These are phyloP conservation scores for Poeciliopsis turneri DNA, from an alignment of 2,797 vertebrate genomes.

Conservation along the genomic window DNA sequence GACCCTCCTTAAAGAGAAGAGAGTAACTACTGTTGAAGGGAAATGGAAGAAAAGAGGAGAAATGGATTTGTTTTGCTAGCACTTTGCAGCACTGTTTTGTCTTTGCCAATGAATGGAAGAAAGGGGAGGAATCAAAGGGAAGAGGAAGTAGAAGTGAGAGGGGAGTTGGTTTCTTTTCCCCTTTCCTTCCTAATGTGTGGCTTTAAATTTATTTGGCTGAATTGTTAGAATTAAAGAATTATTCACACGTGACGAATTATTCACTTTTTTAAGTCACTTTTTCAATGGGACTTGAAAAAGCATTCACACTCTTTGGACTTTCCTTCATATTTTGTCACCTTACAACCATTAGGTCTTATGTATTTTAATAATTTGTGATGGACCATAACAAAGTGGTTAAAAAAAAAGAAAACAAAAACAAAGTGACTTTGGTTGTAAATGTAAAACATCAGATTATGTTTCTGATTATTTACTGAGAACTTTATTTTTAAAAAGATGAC, in stretches of 20 bases:
- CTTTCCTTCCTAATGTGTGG: conserved; percentile 5
- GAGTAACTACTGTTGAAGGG: conserved; percentile 35
- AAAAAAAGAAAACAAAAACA: not conserved
- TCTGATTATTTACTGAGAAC: not conserved
- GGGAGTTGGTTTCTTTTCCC: conserved; percentile 35
- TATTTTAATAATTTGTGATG: not conserved
- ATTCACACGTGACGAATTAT: too few species aligned
- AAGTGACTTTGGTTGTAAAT: not conserved
- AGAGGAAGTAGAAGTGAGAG: conserved; percentile 37
- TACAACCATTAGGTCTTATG: not conserved
- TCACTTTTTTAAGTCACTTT: too few species aligned
- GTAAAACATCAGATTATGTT: not conserved
- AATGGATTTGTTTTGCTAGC: conserved; percentile 70
- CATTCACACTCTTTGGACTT: not conserved
- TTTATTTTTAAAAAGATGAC: not conserved
- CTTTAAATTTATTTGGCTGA: conserved; percentile 45
- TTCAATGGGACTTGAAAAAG: not conserved
- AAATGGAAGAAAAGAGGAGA: conserved; percentile 38
- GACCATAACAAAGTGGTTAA: not conserved
- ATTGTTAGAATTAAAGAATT: not conserved
- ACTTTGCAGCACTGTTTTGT: conserved; percentile 59
- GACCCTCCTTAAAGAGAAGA: conserved; percentile 57
- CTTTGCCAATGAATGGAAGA: conserved; percentile 70
- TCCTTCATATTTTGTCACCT: not conserved
- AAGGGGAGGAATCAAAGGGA: conserved; percentile 57